Base-by-base conservation (phyloP, 1,140 invertebrate species). In the Epicauta chinensis region DNA sequence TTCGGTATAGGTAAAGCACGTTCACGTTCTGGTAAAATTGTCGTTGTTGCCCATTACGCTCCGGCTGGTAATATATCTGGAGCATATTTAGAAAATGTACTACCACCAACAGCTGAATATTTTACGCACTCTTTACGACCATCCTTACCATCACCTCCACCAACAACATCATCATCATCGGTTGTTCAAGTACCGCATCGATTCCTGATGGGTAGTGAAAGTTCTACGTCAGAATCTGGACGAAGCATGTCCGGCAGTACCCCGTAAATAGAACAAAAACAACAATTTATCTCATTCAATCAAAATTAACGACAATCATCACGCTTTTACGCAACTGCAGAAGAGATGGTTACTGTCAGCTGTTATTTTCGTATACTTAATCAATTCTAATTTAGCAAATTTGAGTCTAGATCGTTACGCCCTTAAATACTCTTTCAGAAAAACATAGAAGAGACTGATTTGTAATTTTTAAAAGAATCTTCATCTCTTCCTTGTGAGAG, bases 1-100 rank as follows among this genome's bases (percentile, higher is more conserved):
- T 82, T 93, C 62, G 92, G 92, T 1, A 80, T 93, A 2, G 90
- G 89, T 11, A 87, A 87, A 67, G 88, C 89, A 0, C 77, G 82
- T 37, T 84, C 81, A 15, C 72, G 83, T 4, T 82, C 82, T 7
- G 89, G 89, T 9, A 86, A 86, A 61, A 75, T 85, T 4, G 80
- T 86, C 45, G 87, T 91, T 0, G 89, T 92, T 0, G 88, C 86
- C 1, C 87, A 87, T 67, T 93, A 92, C 64, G 77, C 80, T 10
- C 88, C 88, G 0, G 73, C 76, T 1, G 89, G 89, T 3, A 92
- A 92, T 66, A 72, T 84, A 10, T 81, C 83, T 2, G 88, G 87
- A 1, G 76, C 80, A 13, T 91, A 87, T 66, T 76, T 84, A 59
- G 74, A 78, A 44, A 91, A 92, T 69, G 89, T 92, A 2, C 72